phyloP scores from a whole-genome alignment of 2,113 vertebrate species.

The Scopus umbretta region DNA sequence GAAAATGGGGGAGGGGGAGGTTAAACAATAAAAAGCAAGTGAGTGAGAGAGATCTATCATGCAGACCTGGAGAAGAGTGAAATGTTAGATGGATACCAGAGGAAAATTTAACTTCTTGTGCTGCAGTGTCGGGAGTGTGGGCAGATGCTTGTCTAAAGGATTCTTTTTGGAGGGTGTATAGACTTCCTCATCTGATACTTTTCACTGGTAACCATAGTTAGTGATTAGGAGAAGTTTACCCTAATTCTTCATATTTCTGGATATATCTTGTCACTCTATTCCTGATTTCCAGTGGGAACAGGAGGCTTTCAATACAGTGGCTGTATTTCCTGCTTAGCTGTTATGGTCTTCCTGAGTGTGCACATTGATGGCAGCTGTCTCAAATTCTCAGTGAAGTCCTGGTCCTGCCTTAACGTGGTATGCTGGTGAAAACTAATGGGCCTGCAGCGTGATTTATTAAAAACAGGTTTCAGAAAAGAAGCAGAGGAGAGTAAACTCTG shows the following conservation, averaged over 20 bases:
- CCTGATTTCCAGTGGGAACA: not conserved
- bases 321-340: not conserved
- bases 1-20: not conserved
- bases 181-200: not conserved
- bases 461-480: not conserved
- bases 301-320: not conserved
- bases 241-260: not conserved
- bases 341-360: not conserved
- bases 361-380: not conserved
- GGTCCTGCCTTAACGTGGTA: not conserved
- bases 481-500: not conserved
- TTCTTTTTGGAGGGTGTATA: not conserved
- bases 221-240: not conserved
- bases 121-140: not conserved
- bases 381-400: not conserved
- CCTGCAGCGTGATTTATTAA: not conserved
- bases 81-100: not conserved
- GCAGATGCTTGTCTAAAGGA: not conserved
- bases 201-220: not conserved
- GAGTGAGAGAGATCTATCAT: not conserved
- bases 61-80: not conserved
- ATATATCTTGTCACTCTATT: not conserved
- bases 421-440: not conserved
- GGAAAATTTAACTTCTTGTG: not conserved
- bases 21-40: not conserved